Percentiles rank a stretch among this genome's conserved stretches.
Conservation (phyloP, 1,140 invertebrate species). For the Platyura marginata region DNA sequence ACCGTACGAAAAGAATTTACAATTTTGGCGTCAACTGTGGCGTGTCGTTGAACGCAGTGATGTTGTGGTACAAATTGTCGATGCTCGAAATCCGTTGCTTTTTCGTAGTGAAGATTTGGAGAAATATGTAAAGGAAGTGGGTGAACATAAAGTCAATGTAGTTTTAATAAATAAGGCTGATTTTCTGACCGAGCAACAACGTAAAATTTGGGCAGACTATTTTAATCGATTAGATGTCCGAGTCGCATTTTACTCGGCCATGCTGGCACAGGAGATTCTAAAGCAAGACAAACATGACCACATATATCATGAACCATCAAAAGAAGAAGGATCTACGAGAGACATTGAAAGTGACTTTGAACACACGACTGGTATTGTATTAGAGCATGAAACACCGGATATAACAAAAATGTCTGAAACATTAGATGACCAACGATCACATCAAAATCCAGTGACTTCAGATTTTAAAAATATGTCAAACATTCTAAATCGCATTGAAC, state of each 20-base stretch:
- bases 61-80: slow-evolving; percentile 88
- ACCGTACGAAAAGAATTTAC: slow-evolving; percentile 95
- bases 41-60: slow-evolving; percentile 93
- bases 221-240: slow-evolving; percentile 49
- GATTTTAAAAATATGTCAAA: slow-evolving; percentile 24
- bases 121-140: slow-evolving; percentile 74
- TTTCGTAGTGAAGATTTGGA: slow-evolving; percentile 93
- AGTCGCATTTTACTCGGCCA: slow-evolving; percentile 74
- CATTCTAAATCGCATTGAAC: slow-evolving; percentile 34
- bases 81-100: slow-evolving; percentile 89
- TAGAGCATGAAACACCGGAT: slow-evolving; percentile 14
- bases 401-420: slow-evolving; percentile 16
- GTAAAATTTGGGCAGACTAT: slow-evolving; percentile 73
- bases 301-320: slow-evolving; percentile 9
- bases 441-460: slow-evolving; percentile 19
- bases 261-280: slow-evolving; percentile 30
- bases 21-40: slow-evolving; percentile 98
- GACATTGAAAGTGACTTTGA: slow-evolving; percentile 24
- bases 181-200: slow-evolving; percentile 63
- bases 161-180: slow-evolving; percentile 96
- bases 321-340: slow-evolving; percentile 15
- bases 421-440: slow-evolving; percentile 27
- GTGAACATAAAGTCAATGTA: slow-evolving; percentile 57
- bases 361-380: slow-evolving; percentile 17
- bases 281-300: slow-evolving; percentile 5